Base-by-base conservation (phyloP, 2,113 vertebrate species). In the Chamaetylas fuelleborni region DNA sequence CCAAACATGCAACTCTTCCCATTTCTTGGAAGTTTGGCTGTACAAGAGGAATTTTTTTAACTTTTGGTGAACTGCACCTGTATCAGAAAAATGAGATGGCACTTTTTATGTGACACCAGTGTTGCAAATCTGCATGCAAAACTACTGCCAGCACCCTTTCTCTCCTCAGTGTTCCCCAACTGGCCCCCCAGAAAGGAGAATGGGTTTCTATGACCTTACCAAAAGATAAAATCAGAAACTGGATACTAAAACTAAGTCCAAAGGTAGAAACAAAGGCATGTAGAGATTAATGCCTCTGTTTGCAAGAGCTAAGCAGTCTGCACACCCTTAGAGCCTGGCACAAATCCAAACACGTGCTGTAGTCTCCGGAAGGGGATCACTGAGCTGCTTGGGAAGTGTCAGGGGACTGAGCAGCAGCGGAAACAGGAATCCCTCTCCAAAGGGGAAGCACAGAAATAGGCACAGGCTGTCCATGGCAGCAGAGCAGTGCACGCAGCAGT, bases 401-500 rank as follows among this genome's bases (percentile, higher is more conserved):
- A 51, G 50, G 50, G 50, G 50, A 51, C 26, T 29, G 81, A 47
- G 7, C 45, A 48, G 62, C 42, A 47, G 43, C 2, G 1, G 89
- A 51, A 93, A 78, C 69, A 78, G 64, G 69, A 92, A 89, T 92
- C 38, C 88, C 65, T 58, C 69, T 86, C 33, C 15, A 5, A 57
- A 79, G 65, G 43, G 78, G 84, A 86, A 93, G 34, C 23, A 31
- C 58, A 80, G 54, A 58, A 91, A 94, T 8, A 84, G 58, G 67
- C 16, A 2, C 0, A 0, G 81, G 50, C 62, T 57, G n/a, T 18
- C 60, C 73, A 40, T 33, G 38, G 58, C 1, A 0, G 9, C 29
- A 31, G 36, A 61, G 67, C 72, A 24, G 12, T 0, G 15, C 1
- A 0, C 0, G 45, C 60, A 81, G 48, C 85, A 86, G 40, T 62